These are phyloP conservation scores for Drosophila cardini DNA, from an alignment of 1,140 invertebrate species.

Conservation along the genomic window DNA sequence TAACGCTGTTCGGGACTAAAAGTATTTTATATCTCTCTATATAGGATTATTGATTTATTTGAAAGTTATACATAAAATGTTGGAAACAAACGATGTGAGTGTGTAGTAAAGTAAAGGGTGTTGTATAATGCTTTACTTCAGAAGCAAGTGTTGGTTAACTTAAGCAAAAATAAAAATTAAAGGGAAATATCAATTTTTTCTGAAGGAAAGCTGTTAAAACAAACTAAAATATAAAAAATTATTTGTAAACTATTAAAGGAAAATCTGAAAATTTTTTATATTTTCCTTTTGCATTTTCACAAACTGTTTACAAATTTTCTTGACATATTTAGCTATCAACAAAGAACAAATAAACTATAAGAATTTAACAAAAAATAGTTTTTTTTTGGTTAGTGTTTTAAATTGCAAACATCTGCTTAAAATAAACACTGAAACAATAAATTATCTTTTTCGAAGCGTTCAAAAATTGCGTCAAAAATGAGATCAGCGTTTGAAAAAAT, in stretches of 20 bases:
- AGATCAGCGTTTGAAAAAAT: constrained; percentile 62
- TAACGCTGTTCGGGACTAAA: background rate
- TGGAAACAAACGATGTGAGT: constrained; percentile 72
- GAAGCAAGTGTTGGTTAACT: background rate
- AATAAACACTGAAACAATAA: constrained; percentile 65
- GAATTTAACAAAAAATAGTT: constrained; percentile 43
- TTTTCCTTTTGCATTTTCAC: background rate
- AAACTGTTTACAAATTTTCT: constrained; percentile 60
- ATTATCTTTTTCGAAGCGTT: constrained; percentile 38
- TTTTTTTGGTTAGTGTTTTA: constrained; percentile 21
- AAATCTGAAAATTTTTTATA: background rate
- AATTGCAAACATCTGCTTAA: constrained; percentile 70
- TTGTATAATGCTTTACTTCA: background rate
- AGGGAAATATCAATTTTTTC: background rate
- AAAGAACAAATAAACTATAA: constrained; percentile 33
- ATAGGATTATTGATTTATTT: constrained; percentile 12
- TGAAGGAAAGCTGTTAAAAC: background rate
- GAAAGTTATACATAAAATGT: constrained; percentile 34
- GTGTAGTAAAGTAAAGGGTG: background rate
- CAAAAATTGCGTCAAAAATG: constrained; percentile 60
- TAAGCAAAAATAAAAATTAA: too few relatives aligned
- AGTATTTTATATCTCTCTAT: background rate
- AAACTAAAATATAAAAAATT: background rate
- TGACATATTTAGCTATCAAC: constrained; percentile 70
- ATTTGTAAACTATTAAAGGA: background rate